These are phyloP conservation scores for Lasioglossum malachurum DNA, from an alignment of 2,888 invertebrate species.

Conservation along the genomic window DNA sequence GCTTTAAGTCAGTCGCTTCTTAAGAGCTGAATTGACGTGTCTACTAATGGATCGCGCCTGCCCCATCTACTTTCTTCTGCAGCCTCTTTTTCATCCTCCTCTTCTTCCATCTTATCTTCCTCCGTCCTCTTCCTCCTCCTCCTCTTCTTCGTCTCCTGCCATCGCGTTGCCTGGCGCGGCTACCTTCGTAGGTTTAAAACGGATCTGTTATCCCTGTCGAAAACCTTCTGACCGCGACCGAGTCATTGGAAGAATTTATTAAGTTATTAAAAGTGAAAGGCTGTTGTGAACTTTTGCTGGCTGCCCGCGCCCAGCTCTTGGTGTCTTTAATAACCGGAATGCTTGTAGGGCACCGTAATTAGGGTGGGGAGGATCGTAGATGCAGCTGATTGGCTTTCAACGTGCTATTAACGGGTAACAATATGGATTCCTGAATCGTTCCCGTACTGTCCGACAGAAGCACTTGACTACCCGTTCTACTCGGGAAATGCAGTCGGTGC, in stretches of 20 bases:
- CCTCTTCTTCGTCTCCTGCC: slow-evolving; percentile 35
- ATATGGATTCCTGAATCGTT: neutral
- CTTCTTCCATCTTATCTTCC: slow-evolving; percentile 48
- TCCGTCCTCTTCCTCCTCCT: slow-evolving; percentile 31
- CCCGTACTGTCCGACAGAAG: neutral
- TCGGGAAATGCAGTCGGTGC: neutral
- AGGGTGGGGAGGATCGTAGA: slow-evolving; percentile 4
- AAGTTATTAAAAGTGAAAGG: slow-evolving; percentile 7
- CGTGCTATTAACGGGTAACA: slow-evolving; percentile 9
- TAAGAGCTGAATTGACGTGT: slow-evolving; percentile 83
- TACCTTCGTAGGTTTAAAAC: slow-evolving; percentile 75
- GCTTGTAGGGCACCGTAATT: slow-evolving; percentile 1
- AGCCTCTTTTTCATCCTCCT: slow-evolving; percentile 69
- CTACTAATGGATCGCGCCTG: slow-evolving; percentile 84
- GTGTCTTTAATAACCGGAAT: slow-evolving; percentile 19
- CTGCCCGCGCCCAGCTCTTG: slow-evolving; percentile 4
- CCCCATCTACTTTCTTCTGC: slow-evolving; percentile 73
- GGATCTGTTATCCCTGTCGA: slow-evolving; percentile 63
- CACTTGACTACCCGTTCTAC: neutral
- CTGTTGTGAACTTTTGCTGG: slow-evolving; percentile 7
- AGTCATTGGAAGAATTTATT: neutral
- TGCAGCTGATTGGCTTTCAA: slow-evolving; percentile 7
- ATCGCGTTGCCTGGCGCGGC: slow-evolving; percentile 23
- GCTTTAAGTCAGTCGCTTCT: slow-evolving; percentile 82
- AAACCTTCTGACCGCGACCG: neutral